Percentiles rank a stretch among this genome's conserved stretches.
phyloP scores from a whole-genome alignment of 2,888 invertebrate genomes.

The Hylaea fasciaria region DNA sequence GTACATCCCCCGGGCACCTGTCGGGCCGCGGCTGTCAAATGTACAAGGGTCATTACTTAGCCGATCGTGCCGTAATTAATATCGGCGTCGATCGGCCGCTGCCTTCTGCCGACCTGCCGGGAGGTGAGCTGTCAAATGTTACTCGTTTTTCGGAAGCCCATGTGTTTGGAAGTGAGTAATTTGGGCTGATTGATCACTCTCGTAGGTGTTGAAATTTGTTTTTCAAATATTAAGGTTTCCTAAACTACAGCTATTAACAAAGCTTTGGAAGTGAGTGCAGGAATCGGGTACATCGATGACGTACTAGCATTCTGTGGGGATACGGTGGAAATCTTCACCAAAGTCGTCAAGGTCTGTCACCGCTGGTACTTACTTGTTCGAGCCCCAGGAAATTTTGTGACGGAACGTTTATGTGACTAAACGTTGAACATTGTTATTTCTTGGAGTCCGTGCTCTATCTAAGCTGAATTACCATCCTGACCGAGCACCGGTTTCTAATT shows the following conservation, averaged over 20 bases:
- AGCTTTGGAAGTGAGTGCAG: too few species aligned
- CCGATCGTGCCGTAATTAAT: slow-evolving; percentile 79
- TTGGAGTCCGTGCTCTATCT: slow-evolving; percentile 14
- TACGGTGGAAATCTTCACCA: too few species aligned
- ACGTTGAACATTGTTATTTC: neutral
- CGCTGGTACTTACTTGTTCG: too few species aligned
- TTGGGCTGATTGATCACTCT: slow-evolving; percentile 11
- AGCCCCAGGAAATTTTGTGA: too few species aligned
- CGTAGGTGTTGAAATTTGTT: neutral
- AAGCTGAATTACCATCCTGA: slow-evolving; percentile 15
- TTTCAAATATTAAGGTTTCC: neutral
- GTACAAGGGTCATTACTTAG: slow-evolving; percentile 84
- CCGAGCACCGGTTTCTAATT: slow-evolving; percentile 52
- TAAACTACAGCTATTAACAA: neutral
- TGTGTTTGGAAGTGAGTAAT: slow-evolving; percentile 6
- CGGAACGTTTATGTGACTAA: too few species aligned
- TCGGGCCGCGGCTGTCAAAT: slow-evolving; percentile 73
- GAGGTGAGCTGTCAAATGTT: slow-evolving; percentile 22
- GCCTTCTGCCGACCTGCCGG: slow-evolving; percentile 54
- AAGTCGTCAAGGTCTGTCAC: too few species aligned
- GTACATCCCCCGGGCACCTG: slow-evolving; percentile 57
- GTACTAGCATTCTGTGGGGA: too few species aligned
- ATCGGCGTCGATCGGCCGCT: slow-evolving; percentile 49
- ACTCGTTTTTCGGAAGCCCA: neutral
- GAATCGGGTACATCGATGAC: too few species aligned